Evolutionary conservation across 2,113 vertebrate species (phyloP), one percentile per base, ranked within the genome.

Genomic region (Salvelinus alpinus): DNA sequence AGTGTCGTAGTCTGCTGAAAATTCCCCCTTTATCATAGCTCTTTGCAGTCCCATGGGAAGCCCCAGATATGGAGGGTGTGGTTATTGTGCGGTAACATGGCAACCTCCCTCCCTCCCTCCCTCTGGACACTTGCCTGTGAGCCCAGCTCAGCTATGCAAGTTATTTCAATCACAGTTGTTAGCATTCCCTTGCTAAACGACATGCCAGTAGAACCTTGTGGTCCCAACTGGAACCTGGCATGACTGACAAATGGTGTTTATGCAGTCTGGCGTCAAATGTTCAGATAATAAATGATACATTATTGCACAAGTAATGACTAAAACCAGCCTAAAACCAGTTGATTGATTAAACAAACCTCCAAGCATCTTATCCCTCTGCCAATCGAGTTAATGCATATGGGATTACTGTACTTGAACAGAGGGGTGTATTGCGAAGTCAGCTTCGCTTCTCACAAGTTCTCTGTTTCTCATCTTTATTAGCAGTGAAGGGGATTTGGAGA

Each of bases 71-170:
- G 51, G 51, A 54, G 51, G 51, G 12, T 54, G 51, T 54, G 51
- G 51, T 54, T 54, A 54, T 18, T 54, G 51, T 54, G 51, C 51
- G 4, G 3, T 16, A 18, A 18, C 51, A 54, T 54, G 16, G 16
- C 51, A 16, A 16, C 16, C 12, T 54, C 51, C 48, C 48, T 16
- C 48, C 48, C 48, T 16, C 48, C 1, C 3, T 54, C 51, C 16
- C 5, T 54, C 12, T 54, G 76, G 74, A 81, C 87, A 88, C 86
- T 90, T 91, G 91, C 77, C 77, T 86, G 76, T 76, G 76, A 64
- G 77, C 73, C 74, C 77, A 27, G 67, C 67, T 66, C 64, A 85
- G 81, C 80, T 88, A 90, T 90, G 87, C 73, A 71, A 79, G 81
- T 29, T 31, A 71, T 68, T 71, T 69, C 59, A 62, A 75, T 82